phyloP scores from a whole-genome alignment of 2,797 vertebrate species.

The Moxostoma hubbsi region DNA sequence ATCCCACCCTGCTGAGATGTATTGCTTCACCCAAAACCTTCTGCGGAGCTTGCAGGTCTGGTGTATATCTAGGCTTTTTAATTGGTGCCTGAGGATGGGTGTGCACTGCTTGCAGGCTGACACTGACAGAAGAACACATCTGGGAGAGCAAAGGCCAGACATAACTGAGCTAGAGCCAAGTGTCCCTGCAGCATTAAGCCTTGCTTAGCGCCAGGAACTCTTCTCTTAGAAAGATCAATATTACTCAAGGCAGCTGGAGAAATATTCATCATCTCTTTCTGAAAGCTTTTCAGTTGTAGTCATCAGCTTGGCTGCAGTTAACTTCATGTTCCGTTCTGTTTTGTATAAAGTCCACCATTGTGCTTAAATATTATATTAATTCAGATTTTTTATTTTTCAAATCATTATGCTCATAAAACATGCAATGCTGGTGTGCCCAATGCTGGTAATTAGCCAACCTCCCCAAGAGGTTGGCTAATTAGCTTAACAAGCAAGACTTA shows the following conservation, averaged over 20 bases:
- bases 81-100: constrained; percentile 22
- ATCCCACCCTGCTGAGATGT: constrained; percentile 29
- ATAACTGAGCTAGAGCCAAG: constrained; percentile 38
- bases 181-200: constrained; percentile 37
- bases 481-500: no score
- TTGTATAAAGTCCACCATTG: constrained; percentile 16
- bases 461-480: no score
- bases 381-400: no score
- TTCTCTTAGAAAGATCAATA: constrained; percentile 49
- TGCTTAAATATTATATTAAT: not conserved
- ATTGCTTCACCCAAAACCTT: constrained; percentile 37
- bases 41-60: constrained; percentile 17
- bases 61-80: not conserved
- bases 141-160: constrained; percentile 37
- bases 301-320: constrained; percentile 46
- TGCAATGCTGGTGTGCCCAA: no score
- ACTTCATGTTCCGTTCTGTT: constrained; percentile 15
- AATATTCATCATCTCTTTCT: constrained; percentile 52
- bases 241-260: constrained; percentile 47
- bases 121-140: constrained; percentile 43
- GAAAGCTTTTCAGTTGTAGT: constrained; percentile 41
- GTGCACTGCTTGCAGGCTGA: constrained; percentile 29
- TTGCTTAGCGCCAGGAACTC: constrained; percentile 39
- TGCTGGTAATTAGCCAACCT: no score
- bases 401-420: no score